A percentile compares a stretch with the other conserved stretches of the same genome.
phyloP scores from a whole-genome alignment of 2,888 invertebrate genomes.

The Andrena haemorrhoa region DNA sequence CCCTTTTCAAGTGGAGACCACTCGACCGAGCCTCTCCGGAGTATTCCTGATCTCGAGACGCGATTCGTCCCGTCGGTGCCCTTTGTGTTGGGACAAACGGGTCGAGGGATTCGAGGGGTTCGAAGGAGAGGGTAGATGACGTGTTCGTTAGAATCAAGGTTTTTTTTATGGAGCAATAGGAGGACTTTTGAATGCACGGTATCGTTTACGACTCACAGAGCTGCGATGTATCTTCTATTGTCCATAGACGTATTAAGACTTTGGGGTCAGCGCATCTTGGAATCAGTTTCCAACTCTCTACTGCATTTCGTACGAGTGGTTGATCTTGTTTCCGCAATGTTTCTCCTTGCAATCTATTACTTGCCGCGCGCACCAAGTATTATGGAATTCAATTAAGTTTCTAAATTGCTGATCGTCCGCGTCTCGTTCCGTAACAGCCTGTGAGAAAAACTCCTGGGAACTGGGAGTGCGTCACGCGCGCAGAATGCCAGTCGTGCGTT shows the following conservation, averaged over 20 bases:
- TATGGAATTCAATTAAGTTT: slow-evolving; percentile 37
- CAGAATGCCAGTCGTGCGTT: neutral
- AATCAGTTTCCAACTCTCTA: neutral
- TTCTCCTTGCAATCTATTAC: neutral
- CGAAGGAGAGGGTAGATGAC: neutral
- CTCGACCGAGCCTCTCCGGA: slow-evolving; percentile 14
- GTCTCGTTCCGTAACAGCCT: slow-evolving; percentile 1
- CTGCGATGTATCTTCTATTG: neutral
- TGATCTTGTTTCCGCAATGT: neutral
- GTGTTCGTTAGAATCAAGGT: slow-evolving; percentile 3
- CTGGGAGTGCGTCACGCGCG: neutral
- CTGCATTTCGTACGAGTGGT: neutral
- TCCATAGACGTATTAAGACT: neutral
- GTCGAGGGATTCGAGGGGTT: slow-evolving; percentile 2
- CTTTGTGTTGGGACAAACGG: slow-evolving; percentile 45
- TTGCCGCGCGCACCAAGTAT: neutral
- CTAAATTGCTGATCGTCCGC: slow-evolving; percentile 15
- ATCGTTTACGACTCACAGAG: too few relatives aligned
- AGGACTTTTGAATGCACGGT: neutral
- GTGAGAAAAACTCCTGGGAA: slow-evolving; percentile 43
- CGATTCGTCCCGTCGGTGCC: slow-evolving; percentile 36
- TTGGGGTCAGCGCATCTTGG: neutral
- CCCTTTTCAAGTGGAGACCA: slow-evolving; percentile 12
- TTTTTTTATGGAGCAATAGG: neutral
- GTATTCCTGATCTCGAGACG: slow-evolving; percentile 54